A percentile compares a stretch with the other conserved stretches of the same genome.
Evolutionary conservation across 1,140 invertebrate species (phyloP).

Genomic region (Drosophila eugracilis): DNA sequence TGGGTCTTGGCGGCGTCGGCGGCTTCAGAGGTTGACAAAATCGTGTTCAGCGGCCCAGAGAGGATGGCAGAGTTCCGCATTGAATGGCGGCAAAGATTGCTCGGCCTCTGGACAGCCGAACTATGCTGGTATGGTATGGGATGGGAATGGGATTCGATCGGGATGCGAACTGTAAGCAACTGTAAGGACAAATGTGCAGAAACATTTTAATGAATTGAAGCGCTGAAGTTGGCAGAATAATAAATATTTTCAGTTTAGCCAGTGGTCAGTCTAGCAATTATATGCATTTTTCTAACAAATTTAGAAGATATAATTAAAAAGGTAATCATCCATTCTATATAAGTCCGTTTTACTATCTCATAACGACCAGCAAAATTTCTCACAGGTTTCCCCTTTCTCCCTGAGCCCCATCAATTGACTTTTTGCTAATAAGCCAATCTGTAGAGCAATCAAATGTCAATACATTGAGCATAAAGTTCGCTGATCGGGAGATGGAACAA

Average conservation of each 20-base stretch:
- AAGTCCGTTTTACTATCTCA: no score
- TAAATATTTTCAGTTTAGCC: conserved; percentile 43
- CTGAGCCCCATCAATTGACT: conserved; percentile 4
- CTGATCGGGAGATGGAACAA: conserved; percentile 53
- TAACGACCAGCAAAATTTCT: no score
- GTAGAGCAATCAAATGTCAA: conserved; percentile 75
- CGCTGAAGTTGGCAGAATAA: conserved; percentile 39
- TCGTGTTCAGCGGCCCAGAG: conserved; percentile 61
- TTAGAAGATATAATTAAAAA: no score
- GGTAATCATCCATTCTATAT: no score
- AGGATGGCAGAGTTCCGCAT: conserved; percentile 80
- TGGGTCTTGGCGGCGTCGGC: conserved; percentile 46
- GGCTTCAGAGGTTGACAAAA: conserved; percentile 74
- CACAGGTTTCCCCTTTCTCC: neutral
- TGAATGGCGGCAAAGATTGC: conserved; percentile 63
- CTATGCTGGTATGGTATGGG: conserved; percentile 50
- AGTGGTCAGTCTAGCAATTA: conserved; percentile 20
- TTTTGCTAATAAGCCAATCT: conserved; percentile 74
- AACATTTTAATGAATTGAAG: conserved; percentile 77
- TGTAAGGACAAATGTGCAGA: conserved; percentile 60
- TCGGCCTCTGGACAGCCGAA: conserved; percentile 51
- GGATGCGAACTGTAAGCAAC: conserved; percentile 20
- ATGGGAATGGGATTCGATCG: conserved; percentile 23
- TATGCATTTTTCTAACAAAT: no score
- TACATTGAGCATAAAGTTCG: conserved; percentile 62